Conservation (phyloP, 2,888 invertebrate genomes). For the Eupithecia tripunctaria region DNA sequence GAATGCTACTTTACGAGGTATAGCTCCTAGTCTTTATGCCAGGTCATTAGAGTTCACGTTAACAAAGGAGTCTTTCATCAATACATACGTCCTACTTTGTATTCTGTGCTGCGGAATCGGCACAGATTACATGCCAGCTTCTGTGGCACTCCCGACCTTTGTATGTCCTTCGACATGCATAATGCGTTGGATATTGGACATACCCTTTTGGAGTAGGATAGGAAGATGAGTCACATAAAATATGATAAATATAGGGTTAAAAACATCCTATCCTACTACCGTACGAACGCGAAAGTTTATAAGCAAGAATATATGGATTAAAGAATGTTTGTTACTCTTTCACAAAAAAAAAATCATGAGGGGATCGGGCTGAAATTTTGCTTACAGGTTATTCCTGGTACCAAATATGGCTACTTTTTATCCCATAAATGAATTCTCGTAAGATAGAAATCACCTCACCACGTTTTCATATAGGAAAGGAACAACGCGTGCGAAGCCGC, state of each 20-base stretch:
- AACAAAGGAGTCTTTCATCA: background rate
- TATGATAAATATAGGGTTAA: background rate
- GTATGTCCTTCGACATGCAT: slow-evolving; percentile 4
- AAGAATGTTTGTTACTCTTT: no score
- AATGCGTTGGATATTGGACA: background rate
- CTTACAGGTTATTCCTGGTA: no score
- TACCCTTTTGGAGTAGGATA: background rate
- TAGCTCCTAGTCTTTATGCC: background rate
- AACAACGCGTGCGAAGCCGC: no score
- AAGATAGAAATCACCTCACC: no score
- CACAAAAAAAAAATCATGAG: no score
- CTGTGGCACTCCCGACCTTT: slow-evolving; percentile 5
- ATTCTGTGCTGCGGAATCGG: background rate
- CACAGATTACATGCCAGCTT: slow-evolving; percentile 3
- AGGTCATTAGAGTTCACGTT: background rate
- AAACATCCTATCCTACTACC: no score
- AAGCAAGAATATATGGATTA: no score
- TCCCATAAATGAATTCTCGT: no score
- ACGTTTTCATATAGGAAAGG: no score
- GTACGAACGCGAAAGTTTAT: no score
- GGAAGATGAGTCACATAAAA: background rate
- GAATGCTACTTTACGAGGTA: background rate
- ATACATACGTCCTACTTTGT: background rate
- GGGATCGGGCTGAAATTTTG: no score
- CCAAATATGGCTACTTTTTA: no score